Percentiles rank a stretch among this genome's conserved stretches.
Conservation (phyloP, 2,113 vertebrate genomes). For the Sclerurus mexicanus region DNA sequence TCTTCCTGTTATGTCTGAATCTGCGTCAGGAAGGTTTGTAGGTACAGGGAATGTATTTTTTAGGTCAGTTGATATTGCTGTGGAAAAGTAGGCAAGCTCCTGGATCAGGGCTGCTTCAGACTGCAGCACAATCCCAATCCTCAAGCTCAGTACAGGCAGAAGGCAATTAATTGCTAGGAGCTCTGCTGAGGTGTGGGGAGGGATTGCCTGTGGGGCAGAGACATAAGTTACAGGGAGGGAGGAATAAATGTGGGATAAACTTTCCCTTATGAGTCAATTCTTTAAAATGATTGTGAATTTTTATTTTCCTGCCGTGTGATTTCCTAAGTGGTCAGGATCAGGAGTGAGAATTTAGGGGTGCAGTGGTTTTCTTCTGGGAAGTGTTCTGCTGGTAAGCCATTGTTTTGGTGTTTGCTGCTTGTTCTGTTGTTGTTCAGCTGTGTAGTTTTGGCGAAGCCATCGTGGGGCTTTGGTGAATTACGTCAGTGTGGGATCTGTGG, state of each 20-base stretch:
- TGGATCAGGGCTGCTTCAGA: not conserved
- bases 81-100: not conserved
- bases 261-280: not conserved
- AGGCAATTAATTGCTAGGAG: not conserved
- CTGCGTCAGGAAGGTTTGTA: not conserved
- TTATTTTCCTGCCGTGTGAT: not conserved
- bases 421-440: not conserved
- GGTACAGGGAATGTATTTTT: not conserved
- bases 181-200: not conserved
- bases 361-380: not conserved
- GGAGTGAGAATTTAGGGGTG: not conserved
- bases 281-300: not conserved
- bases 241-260: not conserved
- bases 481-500: not conserved
- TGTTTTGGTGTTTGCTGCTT: not conserved
- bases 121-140: not conserved
- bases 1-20: rapidly evolving
- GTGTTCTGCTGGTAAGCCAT: not conserved
- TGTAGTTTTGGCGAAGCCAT: not conserved
- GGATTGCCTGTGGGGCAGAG: not conserved
- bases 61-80: not conserved
- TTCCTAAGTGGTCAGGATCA: not conserved
- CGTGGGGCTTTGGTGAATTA: not conserved
- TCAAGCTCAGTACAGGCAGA: not conserved
- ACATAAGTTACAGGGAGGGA: not conserved